Conservation (phyloP, 2,797 vertebrate genomes). For the Squalus acanthias region DNA sequence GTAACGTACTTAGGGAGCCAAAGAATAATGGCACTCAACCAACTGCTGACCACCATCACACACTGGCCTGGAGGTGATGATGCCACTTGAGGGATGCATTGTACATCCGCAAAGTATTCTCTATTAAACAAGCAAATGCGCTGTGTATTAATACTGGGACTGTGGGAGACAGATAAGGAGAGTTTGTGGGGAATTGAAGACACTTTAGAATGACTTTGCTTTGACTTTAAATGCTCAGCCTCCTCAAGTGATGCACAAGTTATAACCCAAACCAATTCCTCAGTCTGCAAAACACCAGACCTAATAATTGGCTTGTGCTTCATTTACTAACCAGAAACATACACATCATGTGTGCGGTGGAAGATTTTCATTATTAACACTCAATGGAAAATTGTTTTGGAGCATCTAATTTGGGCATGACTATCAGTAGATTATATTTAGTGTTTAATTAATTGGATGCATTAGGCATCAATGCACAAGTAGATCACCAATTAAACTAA, state of each 20-base stretch:
- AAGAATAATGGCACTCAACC: background rate
- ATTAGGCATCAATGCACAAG: background rate
- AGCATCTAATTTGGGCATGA: background rate
- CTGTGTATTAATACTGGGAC: background rate
- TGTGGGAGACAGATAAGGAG: background rate
- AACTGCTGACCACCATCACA: background rate
- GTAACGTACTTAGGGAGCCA: background rate
- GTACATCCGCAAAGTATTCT: background rate
- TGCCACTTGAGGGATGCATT: background rate
- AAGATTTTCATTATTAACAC: background rate
- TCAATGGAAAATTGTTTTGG: background rate
- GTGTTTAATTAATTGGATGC: background rate
- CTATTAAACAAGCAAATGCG: background rate
- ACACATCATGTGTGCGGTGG: background rate
- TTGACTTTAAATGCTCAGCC: too few relatives aligned
- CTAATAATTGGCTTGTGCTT: background rate
- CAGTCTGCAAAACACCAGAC: background rate
- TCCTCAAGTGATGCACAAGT: background rate
- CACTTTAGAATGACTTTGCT: background rate
- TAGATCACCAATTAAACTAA: background rate
- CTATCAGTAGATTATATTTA: background rate
- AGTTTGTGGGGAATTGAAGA: background rate
- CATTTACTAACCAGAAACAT: background rate
- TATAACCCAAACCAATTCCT: background rate
- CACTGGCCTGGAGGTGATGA: background rate